Conservation (phyloP, 2,888 invertebrate species). For the Magallana nippona region DNA sequence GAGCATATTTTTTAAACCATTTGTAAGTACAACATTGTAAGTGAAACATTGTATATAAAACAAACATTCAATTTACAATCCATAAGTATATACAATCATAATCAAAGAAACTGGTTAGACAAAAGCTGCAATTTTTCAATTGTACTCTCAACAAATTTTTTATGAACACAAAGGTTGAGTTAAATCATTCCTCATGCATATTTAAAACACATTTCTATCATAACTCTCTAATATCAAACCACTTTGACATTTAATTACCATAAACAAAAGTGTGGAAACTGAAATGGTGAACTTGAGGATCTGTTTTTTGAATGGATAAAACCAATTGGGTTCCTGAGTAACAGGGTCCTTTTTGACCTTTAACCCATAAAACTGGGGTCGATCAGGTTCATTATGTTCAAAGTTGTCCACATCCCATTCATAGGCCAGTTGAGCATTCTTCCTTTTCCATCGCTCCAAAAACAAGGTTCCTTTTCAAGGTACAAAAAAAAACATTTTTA, state of each 20-base stretch:
- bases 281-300: slow-evolving; percentile 74
- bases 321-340: slow-evolving; percentile 75
- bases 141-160: too few species aligned
- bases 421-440: slow-evolving; percentile 78
- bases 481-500: neutral
- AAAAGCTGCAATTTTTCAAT: too few species aligned
- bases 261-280: slow-evolving; percentile 69
- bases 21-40: too few species aligned
- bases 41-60: too few species aligned
- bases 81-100: too few species aligned
- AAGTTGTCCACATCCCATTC: slow-evolving; percentile 80
- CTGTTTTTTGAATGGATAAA: slow-evolving; percentile 76
- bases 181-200: too few species aligned
- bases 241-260: slow-evolving; percentile 64
- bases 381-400: slow-evolving; percentile 79
- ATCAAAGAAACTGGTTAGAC: too few species aligned
- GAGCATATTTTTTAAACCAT: too few species aligned
- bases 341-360: slow-evolving; percentile 75
- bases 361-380: slow-evolving; percentile 76
- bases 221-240: too few species aligned
- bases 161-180: too few species aligned
- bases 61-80: too few species aligned
- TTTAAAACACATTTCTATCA: too few species aligned
- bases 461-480: slow-evolving; percentile 75
- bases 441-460: slow-evolving; percentile 79